These are phyloP conservation scores for Dendropsophus ebraccatus DNA, from an alignment of 2,113 vertebrate genomes.

Conservation along the genomic window DNA sequence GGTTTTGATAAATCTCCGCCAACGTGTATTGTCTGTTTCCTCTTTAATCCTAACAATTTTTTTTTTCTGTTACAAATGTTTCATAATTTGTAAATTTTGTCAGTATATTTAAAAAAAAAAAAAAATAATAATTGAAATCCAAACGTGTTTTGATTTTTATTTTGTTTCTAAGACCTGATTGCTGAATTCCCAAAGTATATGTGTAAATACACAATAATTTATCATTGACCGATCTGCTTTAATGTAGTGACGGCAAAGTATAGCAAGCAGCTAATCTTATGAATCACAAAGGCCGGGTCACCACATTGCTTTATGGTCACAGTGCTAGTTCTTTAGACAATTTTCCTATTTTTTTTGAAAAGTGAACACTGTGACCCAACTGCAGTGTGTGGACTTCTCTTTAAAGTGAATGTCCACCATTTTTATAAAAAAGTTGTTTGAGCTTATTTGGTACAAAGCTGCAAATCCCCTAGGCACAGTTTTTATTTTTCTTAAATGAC, in stretches of 20 bases:
- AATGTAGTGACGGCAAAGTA: neutral
- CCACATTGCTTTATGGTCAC: neutral
- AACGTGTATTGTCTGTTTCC: neutral
- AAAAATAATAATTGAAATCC: neutral
- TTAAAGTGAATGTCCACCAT: neutral
- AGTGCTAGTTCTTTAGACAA: neutral
- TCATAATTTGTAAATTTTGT: conserved; percentile 17
- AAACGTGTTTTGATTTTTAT: neutral
- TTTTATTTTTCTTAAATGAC: no score
- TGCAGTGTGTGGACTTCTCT: neutral
- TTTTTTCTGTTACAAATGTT: conserved; percentile 28
- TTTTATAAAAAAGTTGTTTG: neutral
- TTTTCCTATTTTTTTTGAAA: neutral
- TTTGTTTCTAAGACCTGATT: neutral
- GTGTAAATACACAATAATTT: conserved; percentile 36
- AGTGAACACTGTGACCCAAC: neutral
- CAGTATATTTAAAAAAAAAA: neutral
- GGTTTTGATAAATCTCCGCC: no score
- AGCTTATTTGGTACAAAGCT: neutral
- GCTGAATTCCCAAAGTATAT: conserved; percentile 36
- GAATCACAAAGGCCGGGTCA: neutral
- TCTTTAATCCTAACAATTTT: neutral
- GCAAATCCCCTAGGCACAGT: no score
- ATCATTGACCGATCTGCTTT: neutral
- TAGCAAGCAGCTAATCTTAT: neutral